These are phyloP conservation scores for Steinernema scapterisci DNA, from an alignment of 2,888 invertebrate species.

Conservation along the genomic window DNA sequence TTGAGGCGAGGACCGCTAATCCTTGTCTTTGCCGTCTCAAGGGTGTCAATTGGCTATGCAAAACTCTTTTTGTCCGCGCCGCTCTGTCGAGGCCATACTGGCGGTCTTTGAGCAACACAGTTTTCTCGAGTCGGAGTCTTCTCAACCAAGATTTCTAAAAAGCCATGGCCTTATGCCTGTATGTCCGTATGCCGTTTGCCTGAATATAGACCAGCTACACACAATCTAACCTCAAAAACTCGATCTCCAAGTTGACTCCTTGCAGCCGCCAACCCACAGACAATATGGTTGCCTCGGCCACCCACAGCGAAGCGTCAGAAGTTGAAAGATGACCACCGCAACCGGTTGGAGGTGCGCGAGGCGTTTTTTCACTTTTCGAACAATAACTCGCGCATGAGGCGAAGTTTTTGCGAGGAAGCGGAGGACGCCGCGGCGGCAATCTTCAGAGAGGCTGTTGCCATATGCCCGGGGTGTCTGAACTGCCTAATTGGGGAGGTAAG, in stretches of 20 bases:
- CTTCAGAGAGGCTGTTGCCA: slow-evolving; percentile 14
- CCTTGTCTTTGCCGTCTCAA: not conserved
- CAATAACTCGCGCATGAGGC: not conserved
- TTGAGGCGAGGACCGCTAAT: not conserved
- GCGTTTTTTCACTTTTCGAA: slow-evolving; percentile 17
- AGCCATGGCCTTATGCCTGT: too few species aligned
- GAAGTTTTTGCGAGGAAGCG: slow-evolving; percentile 28
- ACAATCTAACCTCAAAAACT: too few species aligned
- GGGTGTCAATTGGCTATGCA: slow-evolving; percentile 4
- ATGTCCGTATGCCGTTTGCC: too few species aligned
- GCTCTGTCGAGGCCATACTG: slow-evolving; percentile 11
- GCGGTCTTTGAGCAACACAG: too few species aligned
- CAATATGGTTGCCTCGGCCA: not conserved
- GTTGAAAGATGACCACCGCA: slow-evolving; percentile 23
- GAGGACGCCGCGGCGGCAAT: slow-evolving; percentile 4
- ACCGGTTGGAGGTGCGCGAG: not conserved
- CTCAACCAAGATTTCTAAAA: not conserved
- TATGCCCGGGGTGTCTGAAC: slow-evolving; percentile 22
- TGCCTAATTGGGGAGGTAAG: slow-evolving; percentile 7
- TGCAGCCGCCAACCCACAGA: too few species aligned
- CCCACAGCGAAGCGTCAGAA: slow-evolving; percentile 20
- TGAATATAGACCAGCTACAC: too few species aligned
- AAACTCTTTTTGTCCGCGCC: not conserved
- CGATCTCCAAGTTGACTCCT: too few species aligned
- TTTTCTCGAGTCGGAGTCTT: too few species aligned